Conservation (phyloP, 2,113 vertebrate species). For the Raja brachyura region DNA sequence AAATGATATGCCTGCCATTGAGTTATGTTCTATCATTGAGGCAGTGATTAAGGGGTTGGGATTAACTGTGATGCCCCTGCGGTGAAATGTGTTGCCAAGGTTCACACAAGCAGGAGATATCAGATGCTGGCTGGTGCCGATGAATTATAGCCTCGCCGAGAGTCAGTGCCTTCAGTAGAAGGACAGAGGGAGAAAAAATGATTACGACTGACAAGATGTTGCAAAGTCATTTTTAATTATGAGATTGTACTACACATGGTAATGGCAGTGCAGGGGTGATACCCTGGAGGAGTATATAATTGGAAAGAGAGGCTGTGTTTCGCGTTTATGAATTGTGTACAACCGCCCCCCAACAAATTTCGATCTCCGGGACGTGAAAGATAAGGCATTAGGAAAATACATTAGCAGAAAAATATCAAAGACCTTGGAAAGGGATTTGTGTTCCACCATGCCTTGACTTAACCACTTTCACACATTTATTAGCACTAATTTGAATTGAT, state of each 20-base stretch:
- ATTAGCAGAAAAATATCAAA: conserved; percentile 16
- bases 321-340: background rate
- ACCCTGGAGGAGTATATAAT: background rate
- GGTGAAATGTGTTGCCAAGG: background rate
- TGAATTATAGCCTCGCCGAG: background rate
- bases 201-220: conserved; percentile 24
- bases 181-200: background rate
- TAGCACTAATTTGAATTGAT: conserved; percentile 29
- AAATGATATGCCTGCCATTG: background rate
- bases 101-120: background rate
- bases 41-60: background rate
- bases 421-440: conserved; percentile 9
- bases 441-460: conserved; percentile 15
- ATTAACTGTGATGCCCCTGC: background rate
- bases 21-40: background rate
- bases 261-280: background rate
- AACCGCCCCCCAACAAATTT: conserved; percentile 6
- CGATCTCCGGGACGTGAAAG: conserved; percentile 29
- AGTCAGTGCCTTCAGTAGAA: conserved; percentile 14
- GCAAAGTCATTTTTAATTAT: conserved; percentile 11
- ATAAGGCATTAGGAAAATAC: conserved; percentile 24
- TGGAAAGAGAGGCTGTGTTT: background rate
- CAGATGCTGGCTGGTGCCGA: background rate
- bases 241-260: conserved; percentile 12
- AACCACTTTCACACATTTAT: conserved; percentile 38